Base-by-base conservation (phyloP, 1,140 invertebrate genomes). In the Megathymus violae region DNA sequence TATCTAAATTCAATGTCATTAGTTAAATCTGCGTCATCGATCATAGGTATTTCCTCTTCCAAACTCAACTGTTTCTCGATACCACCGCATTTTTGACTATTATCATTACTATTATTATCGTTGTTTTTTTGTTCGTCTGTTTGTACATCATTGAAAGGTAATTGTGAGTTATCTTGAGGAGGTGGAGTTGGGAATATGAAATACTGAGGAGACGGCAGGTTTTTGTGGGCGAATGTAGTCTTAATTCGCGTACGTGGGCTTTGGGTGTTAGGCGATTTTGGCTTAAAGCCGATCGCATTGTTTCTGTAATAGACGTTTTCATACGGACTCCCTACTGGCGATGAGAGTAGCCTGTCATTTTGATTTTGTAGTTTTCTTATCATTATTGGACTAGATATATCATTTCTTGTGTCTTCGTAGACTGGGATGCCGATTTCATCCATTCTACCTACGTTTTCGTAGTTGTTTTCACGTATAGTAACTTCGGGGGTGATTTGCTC, bases 221-320 rank as follows among this genome's bases (percentile, higher is more conserved):
- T 91, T 73, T 91, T 91, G 69, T 92, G 89, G 6, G 91, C 86
- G 36, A 89, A 91, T 14, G 76, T 88, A 0, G 94, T 95, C 74
- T 93, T 94, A 34, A 95, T 95, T 76, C 93, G 88, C 14, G 94
- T 94, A 63, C 94, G 88, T 7, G 91, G 91, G 51, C 91, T 92
- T 70, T 91, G 86, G 0, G 90, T 88, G 58, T 85, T 91, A 0
- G 94, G 94, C 3, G 92, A 93, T 63, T 92, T 91, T 6, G 92
- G 92, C 69, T 91, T 91, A 19, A 89, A 68, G 52, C 84, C 84
- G 2, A 67, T 64, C 0, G 72, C 36, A 38, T 86, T 80, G 60
- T 88, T 82, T 79, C 84, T 78, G 41, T 72, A 78, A 22, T 89
- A 91, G 1, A 92, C 82, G 69, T 93, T 93, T 78, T 93, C 93